These are phyloP conservation scores for Aleiodes alternator DNA, from an alignment of 2,888 invertebrate species.

Conservation along the genomic window DNA sequence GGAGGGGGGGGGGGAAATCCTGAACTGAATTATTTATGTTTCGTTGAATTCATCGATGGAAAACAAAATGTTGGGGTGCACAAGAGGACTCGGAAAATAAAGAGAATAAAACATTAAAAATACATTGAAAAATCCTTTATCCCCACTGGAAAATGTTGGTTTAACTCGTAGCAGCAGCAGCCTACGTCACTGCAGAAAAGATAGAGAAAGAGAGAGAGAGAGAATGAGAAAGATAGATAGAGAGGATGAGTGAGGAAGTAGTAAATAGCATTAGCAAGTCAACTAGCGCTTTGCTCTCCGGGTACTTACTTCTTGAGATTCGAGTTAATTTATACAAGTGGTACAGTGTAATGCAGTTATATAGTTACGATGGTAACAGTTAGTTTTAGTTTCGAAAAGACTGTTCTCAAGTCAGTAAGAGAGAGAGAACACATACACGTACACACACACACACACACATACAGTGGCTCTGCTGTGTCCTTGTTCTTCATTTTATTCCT, in stretches of 20 bases:
- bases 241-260: constrained; percentile 48
- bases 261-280: constrained; percentile 74
- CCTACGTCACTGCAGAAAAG: constrained; percentile 59
- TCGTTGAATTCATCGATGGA: constrained; percentile 5
- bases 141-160: constrained; percentile 35
- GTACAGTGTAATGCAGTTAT: constrained; percentile 70
- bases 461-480: background rate
- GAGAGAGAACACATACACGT: background rate
- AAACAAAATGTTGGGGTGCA: background rate
- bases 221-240: no score
- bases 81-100: constrained; percentile 8
- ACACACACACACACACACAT: background rate
- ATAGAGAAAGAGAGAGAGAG: no score
- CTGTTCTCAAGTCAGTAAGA: constrained; percentile 50
- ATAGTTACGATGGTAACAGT: constrained; percentile 66
- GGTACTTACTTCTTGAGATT: constrained; percentile 73
- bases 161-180: constrained; percentile 29
- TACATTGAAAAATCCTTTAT: constrained; percentile 39
- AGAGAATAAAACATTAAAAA: constrained; percentile 37
- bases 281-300: constrained; percentile 70
- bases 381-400: constrained; percentile 66
- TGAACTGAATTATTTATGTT: constrained; percentile 27
- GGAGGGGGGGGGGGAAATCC: background rate
- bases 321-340: constrained; percentile 74
- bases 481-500: background rate